A percentile compares a stretch with the other conserved stretches of the same genome.
These are phyloP conservation scores for Porites rus DNA, from an alignment of 92 coral and sea anemone genomes.

Conservation along the genomic window DNA sequence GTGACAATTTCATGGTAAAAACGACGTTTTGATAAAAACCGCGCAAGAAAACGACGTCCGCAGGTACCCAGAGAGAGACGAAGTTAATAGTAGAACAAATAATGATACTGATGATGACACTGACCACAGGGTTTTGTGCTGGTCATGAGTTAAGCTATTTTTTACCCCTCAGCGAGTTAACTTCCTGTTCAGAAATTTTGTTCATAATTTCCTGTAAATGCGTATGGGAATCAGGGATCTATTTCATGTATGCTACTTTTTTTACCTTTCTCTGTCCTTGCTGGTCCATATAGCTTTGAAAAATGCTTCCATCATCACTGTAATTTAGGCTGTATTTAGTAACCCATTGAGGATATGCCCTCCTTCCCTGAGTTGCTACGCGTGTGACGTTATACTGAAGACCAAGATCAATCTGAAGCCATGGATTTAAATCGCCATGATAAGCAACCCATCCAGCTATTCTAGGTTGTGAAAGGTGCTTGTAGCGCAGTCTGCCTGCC, in stretches of 20 bases:
- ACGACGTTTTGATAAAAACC: no score
- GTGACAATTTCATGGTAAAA: no score
- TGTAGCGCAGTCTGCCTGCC: background rate
- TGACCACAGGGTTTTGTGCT: no score
- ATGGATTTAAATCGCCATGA: background rate
- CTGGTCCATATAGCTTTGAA: background rate
- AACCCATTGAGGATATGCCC: background rate
- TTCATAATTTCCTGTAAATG: background rate
- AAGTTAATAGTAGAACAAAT: no score
- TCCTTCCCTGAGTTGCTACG: constrained; percentile 5
- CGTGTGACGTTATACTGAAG: background rate
- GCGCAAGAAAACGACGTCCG: no score
- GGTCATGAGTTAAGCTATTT: no score
- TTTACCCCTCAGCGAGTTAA: no score
- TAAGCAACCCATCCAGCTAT: background rate
- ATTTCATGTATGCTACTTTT: background rate
- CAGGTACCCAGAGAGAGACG: no score
- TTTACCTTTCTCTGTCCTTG: constrained; percentile 8
- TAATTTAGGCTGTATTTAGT: background rate
- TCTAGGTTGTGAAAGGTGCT: no score
- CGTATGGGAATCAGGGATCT: background rate
- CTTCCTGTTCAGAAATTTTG: no score
- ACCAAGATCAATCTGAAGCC: constrained; percentile 18
- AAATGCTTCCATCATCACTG: background rate
- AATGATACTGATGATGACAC: no score